Evolutionary conservation across 2,113 vertebrate genomes (phyloP), one percentile per base, ranked within the genome.

Genomic region (Aramus guarauna): DNA sequence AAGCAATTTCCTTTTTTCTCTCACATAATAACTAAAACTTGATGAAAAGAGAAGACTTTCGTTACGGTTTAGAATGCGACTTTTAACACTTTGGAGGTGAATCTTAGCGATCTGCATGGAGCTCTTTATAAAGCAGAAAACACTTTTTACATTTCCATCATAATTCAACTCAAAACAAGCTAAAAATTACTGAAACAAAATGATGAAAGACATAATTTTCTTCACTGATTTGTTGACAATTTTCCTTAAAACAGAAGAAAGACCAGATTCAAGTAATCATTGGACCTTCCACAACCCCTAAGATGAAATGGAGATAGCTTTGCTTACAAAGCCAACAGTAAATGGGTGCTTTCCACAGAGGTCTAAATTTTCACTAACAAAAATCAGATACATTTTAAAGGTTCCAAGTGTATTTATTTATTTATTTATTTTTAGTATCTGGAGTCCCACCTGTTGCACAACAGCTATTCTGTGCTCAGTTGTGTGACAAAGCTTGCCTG

Each of bases 1-100:
- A 98, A 97, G 89, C 58, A 97, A 97, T 96, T 92, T 97, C 85
- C 58, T 91, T 91, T 85, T 89, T 82, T 92, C 15, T 73, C 37
- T 60, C 52, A 82, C 32, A 43, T 63, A 78, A 86, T 77, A 96
- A 74, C 43, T 94, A 89, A 95, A 94, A 91, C 76, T 91, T 91
- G 34, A 95, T 74, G 80, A 87, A 91, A 97, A 96, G 34, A 81
- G 15, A 93, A 92, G 58, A 95, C 55, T 93, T 90, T 47, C 81
- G 48, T 75, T 78, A 67, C 78, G 86, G 97, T 97, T 96, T 96
- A 96, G 83, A 97, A 92, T 71, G 48, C 8, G 22, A 86, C 76
- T 96, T 97, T 71, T 82, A 98, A 71, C 23, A 83, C n/a, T 91
- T 90, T 62, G 47, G 34, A 69, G 47, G 76, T 93, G 75, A 97